Base-by-base conservation (phyloP, 2,888 invertebrate genomes). In the Caenorhabditis sp. region DNA sequence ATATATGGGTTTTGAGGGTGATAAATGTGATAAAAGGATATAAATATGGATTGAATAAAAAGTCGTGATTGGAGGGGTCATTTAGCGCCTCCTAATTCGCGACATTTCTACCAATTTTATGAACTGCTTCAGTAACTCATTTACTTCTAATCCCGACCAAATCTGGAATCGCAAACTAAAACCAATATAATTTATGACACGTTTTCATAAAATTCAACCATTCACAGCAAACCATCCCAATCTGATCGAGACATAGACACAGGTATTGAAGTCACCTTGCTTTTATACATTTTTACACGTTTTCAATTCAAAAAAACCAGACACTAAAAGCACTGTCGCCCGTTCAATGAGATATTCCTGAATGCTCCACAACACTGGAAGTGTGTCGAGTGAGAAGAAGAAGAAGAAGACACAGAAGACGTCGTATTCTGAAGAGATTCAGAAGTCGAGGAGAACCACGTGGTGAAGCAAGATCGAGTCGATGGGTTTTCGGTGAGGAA, bases 331-430 rank as follows among this genome's bases (percentile, higher is more conserved):
- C 69, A 69, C 22, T 28, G 26, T 56, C 24, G 44, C 19, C 51
- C 51, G 6, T 47, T 66, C 24, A 70, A 38, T 28, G 80, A 80
- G 49, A 80, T 44, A 64, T 80, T 80, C 22, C 66, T 28, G 35
- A 59, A 73, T 16, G 72, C 73, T 2, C 80, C 80, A 58, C 80
- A 80, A 35, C 80, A 80, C n/a, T 80, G 72, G 22, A 72, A 80
- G 51, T 66, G 64, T 26, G 44, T 66, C 14, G 72, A 80, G 38
- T 72, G 72, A 8, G 72, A 73, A 6, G 80, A 49, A n/a, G n/a
- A n/a, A n/a, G n/a, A n/a, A n/a, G n/a, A n/a, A n/a, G n/a, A n/a
- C n/a, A n/a, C n/a, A n/a, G n/a, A n/a, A 14, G 61, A 56, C 26
- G 77, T 58, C 47, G 12, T 8, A 64, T 80, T 64, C 28, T 35